Conservation (phyloP, 1,140 invertebrate genomes). For the roundworm (Caenorhabditis elegans) region DNA sequence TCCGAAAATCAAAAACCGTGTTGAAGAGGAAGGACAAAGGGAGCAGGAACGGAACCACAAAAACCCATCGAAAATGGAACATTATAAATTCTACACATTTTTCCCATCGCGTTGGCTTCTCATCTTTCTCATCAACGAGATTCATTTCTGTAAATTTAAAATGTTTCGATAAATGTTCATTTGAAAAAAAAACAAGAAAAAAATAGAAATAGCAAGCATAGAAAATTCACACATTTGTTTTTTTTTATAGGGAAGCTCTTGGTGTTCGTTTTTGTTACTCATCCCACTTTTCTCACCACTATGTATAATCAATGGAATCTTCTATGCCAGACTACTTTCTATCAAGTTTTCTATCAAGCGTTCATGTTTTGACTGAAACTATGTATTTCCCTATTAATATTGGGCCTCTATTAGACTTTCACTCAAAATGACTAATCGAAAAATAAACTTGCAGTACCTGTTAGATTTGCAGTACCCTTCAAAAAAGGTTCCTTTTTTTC, state of each 20-base stretch:
- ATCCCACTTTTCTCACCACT: not conserved
- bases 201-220: not conserved
- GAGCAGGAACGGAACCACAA: conserved; percentile 69
- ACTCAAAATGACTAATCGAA: no score
- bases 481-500: no score
- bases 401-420: no score
- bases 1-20: conserved; percentile 73
- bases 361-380: no score
- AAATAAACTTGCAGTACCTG: no score
- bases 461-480: no score
- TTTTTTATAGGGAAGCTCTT: not conserved
- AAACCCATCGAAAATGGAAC: conserved; percentile 45
- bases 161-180: not conserved
- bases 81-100: conserved; percentile 33
- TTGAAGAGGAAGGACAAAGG: conserved; percentile 78
- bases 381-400: no score
- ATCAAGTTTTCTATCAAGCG: no score
- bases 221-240: not conserved
- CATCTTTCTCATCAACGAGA: not conserved
- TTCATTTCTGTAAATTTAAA: not conserved
- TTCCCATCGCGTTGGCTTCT: not conserved
- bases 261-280: no score
- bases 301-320: conserved; percentile 2
- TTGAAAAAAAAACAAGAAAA: not conserved
- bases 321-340: no score